Base-by-base conservation (phyloP, 2,797 vertebrate genomes). In the Chiroxiphia lanceolata region DNA sequence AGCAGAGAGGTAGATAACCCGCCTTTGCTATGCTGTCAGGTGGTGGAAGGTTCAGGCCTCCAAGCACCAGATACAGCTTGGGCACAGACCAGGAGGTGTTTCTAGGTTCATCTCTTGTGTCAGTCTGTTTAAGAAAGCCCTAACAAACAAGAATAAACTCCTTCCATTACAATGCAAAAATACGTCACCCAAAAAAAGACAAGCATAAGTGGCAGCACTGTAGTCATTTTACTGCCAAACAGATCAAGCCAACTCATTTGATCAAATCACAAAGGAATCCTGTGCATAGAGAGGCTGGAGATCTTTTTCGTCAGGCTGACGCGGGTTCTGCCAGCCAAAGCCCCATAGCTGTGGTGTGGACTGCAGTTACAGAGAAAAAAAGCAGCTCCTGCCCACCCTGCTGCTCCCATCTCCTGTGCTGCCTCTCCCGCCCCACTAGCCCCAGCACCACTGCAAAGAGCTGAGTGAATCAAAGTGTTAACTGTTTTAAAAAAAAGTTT, bases 21-120 rank as follows among this genome's bases (percentile, higher is more conserved):
- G 2, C 23, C 56, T 0, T 0, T 47, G 33, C 61, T 83, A 18
- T 1, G 1, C 53, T 16, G 10, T 54, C 6, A 13, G 27, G 15
- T 1, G 3, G 25, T 21, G 13, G 33, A 61, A 84, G 6, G 17
- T 67, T 92, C 5, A 15, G 40, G 40, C 33, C 53, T 57, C 13
- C 25, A 44, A 47, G 56, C 6, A 23, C 22, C 3, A 7, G 34
- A 72, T 67, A 44, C 27, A 87, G 67, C n/a, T 68, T 13, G 8
- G 57, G 48, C 4, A 10, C 54, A 60, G 57, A 87, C 3, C 29
- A 77, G 68, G 51, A 79, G 9, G 6, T 40, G 13, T 74, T 79
- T 83, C 64, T 33, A 27, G 23, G 33, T n/a, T n/a, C n/a, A n/a
- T n/a, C n/a, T n/a, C n/a, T n/a, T n/a, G n/a, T n/a, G n/a, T n/a